Conservation (phyloP, 2,113 vertebrate species). For the Oncorhynchus nerka region DNA sequence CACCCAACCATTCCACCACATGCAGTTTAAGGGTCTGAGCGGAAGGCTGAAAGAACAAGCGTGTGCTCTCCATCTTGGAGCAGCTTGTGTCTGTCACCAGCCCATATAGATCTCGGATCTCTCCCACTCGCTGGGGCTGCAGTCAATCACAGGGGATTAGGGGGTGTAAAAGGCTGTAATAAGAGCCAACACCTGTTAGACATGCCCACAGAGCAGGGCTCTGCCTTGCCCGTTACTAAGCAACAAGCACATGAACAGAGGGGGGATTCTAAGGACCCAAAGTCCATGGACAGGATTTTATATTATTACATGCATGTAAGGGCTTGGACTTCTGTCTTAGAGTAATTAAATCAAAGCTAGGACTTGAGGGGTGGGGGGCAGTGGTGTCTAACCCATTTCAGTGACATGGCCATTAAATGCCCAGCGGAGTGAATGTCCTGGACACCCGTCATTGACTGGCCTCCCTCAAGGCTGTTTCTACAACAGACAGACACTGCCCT, state of each 20-base stretch:
- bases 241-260: not conserved
- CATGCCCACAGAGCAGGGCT: slow-evolving; percentile 37
- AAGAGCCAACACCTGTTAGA: slow-evolving; percentile 69
- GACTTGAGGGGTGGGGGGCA: slow-evolving; percentile 1
- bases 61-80: slow-evolving; percentile 41
- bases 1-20: slow-evolving; percentile 29
- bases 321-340: slow-evolving; percentile 1
- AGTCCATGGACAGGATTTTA: slow-evolving; percentile 28
- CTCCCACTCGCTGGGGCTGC: slow-evolving; percentile 33
- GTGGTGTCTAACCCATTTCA: slow-evolving; percentile 20
- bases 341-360: not conserved
- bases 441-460: slow-evolving; percentile 6
- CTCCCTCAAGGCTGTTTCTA: slow-evolving; percentile 40
- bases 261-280: slow-evolving; percentile 28
- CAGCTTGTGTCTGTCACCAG: slow-evolving; percentile 50
- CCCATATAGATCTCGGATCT: slow-evolving; percentile 30
- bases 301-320: not conserved
- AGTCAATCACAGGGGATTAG: slow-evolving; percentile 57
- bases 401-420: slow-evolving; percentile 48
- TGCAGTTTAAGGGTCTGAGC: slow-evolving; percentile 29
- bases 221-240: slow-evolving; percentile 19
- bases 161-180: slow-evolving; percentile 59
- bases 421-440: slow-evolving; percentile 25
- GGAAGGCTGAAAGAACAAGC: slow-evolving; percentile 51
- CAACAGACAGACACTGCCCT: slow-evolving; percentile 12